Base-by-base conservation (phyloP, 2,888 invertebrate species). In the Amphipyra tragopoginis region DNA sequence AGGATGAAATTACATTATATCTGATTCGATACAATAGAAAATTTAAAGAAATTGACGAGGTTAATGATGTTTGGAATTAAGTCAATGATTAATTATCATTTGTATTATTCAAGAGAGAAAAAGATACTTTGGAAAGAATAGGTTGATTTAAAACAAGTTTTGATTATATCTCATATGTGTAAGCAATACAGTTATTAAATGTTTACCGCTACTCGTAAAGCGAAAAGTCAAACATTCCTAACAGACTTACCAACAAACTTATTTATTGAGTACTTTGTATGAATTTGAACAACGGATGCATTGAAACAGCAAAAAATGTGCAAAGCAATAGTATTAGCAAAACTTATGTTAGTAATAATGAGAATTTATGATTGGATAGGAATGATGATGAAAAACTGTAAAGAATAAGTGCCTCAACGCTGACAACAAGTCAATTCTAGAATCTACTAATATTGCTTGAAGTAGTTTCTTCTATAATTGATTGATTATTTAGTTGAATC, bases 11-110 rank as follows among this genome's bases (percentile, higher is more conserved):
- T 59, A 70, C 44, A 42, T 45, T 26, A 40, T 15, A 57, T 70
- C 38, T 38, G 50, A 75, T 42, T 52, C 7, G 0, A 75, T 38
- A 70, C 75, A 70, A 71, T 57, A 63, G 75, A 71, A 70, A 63
- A 70, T 54, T 57, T 33, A 33, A 43, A 76, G 58, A 61, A 67
- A 66, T 59, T 50, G 43, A 49, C 58, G 39, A 42, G 49, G 58
- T 62, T 66, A 66, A 53, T 56, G 34, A 53, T 64, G 51, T 55
- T 53, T 53, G n/a, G 47, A 57, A 61, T 13, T 40, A 38, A 55
- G 34, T 55, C 33, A 39, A 34, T 57, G 54, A 63, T 67, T 50
- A 68, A 73, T 73, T 29, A 58, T 50, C 15, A 29, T 53, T 49
- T 52, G n/a, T 56, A 29, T 45, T 53, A 38, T 57, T 55, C 44